Evolutionary conservation across 2,888 invertebrate genomes (phyloP).

Genomic region (Fragum sueziense): DNA sequence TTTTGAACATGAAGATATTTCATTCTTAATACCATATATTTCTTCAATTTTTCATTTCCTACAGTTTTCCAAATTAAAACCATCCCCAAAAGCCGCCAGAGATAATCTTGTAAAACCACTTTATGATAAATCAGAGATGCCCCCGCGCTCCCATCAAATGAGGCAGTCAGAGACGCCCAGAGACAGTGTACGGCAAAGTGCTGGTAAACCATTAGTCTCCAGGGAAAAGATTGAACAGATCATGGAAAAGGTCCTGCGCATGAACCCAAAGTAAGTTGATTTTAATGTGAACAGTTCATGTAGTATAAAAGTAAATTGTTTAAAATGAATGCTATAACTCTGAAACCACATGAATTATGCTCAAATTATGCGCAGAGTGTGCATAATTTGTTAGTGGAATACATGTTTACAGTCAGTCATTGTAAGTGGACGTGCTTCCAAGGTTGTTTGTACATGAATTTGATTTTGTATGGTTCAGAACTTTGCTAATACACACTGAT

Average conservation of each 20-base stretch:
- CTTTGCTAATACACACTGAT: too few species aligned
- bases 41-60: neutral
- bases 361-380: too few species aligned
- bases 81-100: slow-evolving; percentile 30
- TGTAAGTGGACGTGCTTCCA: too few species aligned
- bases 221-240: slow-evolving; percentile 68
- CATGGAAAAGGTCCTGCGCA: slow-evolving; percentile 75
- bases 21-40: neutral
- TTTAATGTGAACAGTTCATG: too few species aligned
- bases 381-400: too few species aligned
- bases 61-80: slow-evolving; percentile 45
- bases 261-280: slow-evolving; percentile 75
- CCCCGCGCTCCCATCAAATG: slow-evolving; percentile 43
- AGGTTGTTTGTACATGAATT: too few species aligned
- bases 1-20: too few species aligned
- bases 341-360: too few species aligned
- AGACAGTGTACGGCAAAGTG: slow-evolving; percentile 8
- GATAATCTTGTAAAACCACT: slow-evolving; percentile 26
- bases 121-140: slow-evolving; percentile 52
- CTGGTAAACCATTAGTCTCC: slow-evolving; percentile 41
- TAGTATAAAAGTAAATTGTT: too few species aligned
- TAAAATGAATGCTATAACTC: too few species aligned
- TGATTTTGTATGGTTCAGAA: too few species aligned
- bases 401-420: too few species aligned
- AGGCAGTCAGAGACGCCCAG: slow-evolving; percentile 35